Conservation (phyloP, 2,888 invertebrate species). For the Blastobasis adustella region DNA sequence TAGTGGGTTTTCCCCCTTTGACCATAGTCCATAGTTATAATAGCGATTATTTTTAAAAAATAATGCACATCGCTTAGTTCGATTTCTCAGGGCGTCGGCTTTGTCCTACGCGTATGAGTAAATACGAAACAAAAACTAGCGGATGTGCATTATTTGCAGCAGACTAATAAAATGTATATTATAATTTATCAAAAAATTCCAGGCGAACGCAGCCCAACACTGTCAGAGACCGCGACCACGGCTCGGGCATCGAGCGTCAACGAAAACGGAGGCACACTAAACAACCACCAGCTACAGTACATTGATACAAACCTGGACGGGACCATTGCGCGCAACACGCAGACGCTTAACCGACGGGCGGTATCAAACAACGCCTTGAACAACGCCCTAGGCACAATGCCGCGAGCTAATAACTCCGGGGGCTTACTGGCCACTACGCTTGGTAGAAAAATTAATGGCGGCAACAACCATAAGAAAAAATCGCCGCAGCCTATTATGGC, state of each 20-base stretch:
- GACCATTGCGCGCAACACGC: conserved; percentile 52
- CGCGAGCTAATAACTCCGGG: conserved; percentile 54
- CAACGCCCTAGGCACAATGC: conserved; percentile 62
- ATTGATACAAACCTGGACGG: conserved; percentile 37
- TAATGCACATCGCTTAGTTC: too few relatives aligned
- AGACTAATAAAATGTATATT: too few relatives aligned
- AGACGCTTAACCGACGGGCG: conserved; percentile 57
- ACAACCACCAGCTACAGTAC: conserved; percentile 48
- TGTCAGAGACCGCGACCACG: conserved; percentile 89
- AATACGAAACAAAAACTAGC: too few relatives aligned
- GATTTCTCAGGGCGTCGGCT: too few relatives aligned
- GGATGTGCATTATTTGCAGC: too few relatives aligned
- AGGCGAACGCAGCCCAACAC: conserved; percentile 87
- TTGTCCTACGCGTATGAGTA: too few relatives aligned
- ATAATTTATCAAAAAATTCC: conserved; percentile 9
- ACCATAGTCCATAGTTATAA: too few relatives aligned
- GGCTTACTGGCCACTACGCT: conserved; percentile 55
- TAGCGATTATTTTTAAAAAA: too few relatives aligned
- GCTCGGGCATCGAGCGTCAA: conserved; percentile 84
- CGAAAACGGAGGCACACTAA: conserved; percentile 52
- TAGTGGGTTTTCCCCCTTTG: too few relatives aligned
- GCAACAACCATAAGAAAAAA: conserved; percentile 71
- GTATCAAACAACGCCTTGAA: conserved; percentile 50
- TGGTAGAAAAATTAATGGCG: conserved; percentile 68
- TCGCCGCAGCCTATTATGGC: conserved; percentile 68